Percentiles rank a stretch among this genome's conserved stretches.
phyloP scores from a whole-genome alignment of 2,888 invertebrate genomes.

The Megamerina dolium region DNA sequence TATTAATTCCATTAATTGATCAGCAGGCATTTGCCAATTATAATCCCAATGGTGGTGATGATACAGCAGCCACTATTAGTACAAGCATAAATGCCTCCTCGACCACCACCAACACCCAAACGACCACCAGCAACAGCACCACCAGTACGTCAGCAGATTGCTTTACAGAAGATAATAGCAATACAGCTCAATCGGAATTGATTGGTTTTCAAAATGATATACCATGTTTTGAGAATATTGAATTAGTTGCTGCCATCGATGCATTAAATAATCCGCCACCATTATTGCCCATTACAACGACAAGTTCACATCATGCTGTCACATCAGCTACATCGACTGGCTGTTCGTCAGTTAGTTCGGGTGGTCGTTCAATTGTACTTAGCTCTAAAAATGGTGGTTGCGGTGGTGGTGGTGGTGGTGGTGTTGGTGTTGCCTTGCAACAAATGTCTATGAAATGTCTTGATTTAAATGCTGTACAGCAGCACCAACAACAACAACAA shows the following conservation, averaged over 20 bases:
- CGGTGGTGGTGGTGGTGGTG: neutral
- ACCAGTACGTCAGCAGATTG: conserved; percentile 17
- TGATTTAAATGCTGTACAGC: too few relatives aligned
- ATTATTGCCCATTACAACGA: too few relatives aligned
- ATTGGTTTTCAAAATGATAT: conserved; percentile 43
- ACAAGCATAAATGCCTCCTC: conserved; percentile 1
- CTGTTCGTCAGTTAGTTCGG: too few relatives aligned
- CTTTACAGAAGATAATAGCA: conserved; percentile 29
- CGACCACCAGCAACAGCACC: neutral
- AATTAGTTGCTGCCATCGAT: conserved; percentile 14
- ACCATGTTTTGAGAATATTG: conserved; percentile 41
- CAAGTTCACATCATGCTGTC: too few relatives aligned
- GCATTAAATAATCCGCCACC: neutral
- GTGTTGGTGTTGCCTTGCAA: too few relatives aligned
- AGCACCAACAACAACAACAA: too few relatives aligned
- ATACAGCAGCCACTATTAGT: neutral
- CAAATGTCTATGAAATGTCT: too few relatives aligned
- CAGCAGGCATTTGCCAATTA: too few relatives aligned
- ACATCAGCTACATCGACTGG: too few relatives aligned
- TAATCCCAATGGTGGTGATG: too few relatives aligned
- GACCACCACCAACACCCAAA: neutral
- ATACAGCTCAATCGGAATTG: conserved; percentile 35
- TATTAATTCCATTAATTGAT: too few relatives aligned
- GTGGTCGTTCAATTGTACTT: too few relatives aligned
- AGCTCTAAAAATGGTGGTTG: neutral